Conservation (phyloP, 2,888 invertebrate species). For the Drosophila infuscata region DNA sequence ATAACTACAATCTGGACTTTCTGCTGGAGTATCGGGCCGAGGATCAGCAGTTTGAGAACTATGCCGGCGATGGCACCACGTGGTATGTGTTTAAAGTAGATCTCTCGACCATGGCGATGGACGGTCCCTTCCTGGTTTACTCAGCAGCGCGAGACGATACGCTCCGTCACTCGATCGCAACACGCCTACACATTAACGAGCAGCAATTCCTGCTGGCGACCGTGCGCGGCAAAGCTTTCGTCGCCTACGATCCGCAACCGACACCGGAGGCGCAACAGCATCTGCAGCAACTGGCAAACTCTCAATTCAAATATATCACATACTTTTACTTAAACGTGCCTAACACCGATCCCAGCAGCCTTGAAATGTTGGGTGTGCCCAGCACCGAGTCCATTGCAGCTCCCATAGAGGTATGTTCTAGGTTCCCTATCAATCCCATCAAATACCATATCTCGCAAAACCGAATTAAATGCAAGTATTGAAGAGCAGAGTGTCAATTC, state of each 20-base stretch:
- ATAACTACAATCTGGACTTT: slow-evolving; percentile 86
- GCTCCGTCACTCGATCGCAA: slow-evolving; percentile 87
- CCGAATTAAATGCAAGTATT: slow-evolving; percentile 33
- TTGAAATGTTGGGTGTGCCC: slow-evolving; percentile 85
- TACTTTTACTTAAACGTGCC: slow-evolving; percentile 88
- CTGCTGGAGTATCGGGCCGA: slow-evolving; percentile 88
- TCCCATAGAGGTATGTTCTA: slow-evolving; percentile 52
- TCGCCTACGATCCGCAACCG: slow-evolving; percentile 84
- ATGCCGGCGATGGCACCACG: slow-evolving; percentile 87
- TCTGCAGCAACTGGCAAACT: slow-evolving; percentile 74
- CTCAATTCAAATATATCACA: slow-evolving; percentile 87
- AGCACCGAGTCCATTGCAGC: slow-evolving; percentile 72
- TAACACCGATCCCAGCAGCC: slow-evolving; percentile 87
- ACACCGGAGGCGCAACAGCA: slow-evolving; percentile 85
- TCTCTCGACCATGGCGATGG: slow-evolving; percentile 87
- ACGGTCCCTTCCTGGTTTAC: slow-evolving; percentile 88
- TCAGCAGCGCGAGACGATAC: slow-evolving; percentile 86
- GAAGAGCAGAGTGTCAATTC: slow-evolving; percentile 15
- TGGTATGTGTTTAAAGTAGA: slow-evolving; percentile 88
- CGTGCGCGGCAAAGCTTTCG: slow-evolving; percentile 85
- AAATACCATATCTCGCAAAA: slow-evolving; percentile 1
- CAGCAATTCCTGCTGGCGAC: slow-evolving; percentile 79
- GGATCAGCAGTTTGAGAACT: slow-evolving; percentile 88
- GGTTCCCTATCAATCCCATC: not conserved
- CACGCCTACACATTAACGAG: slow-evolving; percentile 84